Conservation (phyloP, 2,797 vertebrate genomes). For the Xiphorhynchus erythropygius region DNA sequence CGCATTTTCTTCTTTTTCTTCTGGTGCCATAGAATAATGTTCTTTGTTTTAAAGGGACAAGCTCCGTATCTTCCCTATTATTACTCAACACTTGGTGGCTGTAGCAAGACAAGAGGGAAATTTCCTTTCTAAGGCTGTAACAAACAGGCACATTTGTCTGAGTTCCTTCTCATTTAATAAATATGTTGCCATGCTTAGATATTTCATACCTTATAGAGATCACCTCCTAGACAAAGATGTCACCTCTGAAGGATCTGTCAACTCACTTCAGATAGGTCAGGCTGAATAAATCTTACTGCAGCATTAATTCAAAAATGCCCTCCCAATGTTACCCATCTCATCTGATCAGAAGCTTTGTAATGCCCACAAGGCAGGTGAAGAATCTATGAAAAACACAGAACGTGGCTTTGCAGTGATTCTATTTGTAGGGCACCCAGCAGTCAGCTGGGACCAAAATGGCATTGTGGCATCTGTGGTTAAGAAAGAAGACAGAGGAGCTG, state of each 20-base stretch:
- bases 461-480: background rate
- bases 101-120: background rate
- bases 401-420: background rate
- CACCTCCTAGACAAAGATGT: background rate
- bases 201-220: background rate
- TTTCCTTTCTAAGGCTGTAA: background rate
- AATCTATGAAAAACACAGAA: background rate
- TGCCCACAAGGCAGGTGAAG: background rate
- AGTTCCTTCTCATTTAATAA: background rate
- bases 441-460: background rate
- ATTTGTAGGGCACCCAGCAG: background rate
- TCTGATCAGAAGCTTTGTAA: background rate
- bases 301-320: background rate
- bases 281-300: background rate
- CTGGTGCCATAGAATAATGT: rapidly evolving
- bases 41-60: background rate
- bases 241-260: background rate
- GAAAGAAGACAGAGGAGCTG: background rate
- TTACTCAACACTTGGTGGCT: background rate
- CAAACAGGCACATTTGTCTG: rapidly evolving
- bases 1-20: background rate
- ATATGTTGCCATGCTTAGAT: background rate
- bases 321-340: background rate
- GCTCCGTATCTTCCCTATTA: background rate
- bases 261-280: background rate